Evolutionary conservation across 2,113 vertebrate genomes (phyloP).

Genomic region (Crotalus horridus): DNA sequence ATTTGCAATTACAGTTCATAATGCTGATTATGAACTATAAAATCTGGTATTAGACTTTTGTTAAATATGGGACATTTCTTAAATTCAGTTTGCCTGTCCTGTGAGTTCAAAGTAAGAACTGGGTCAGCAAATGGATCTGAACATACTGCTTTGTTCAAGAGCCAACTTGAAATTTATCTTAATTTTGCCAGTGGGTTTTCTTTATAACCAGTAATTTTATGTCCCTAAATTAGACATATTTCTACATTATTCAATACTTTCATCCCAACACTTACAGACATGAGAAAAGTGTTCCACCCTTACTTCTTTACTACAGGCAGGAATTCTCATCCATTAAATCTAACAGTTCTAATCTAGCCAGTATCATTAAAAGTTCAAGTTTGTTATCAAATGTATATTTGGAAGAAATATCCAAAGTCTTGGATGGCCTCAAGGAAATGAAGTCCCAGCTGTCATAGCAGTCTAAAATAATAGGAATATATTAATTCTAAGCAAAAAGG

Average conservation of each 20-base stretch:
- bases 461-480: background rate
- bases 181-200: background rate
- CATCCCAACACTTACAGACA: background rate
- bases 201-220: background rate
- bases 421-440: background rate
- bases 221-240: too few species aligned
- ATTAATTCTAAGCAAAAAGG: background rate
- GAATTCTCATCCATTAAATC: background rate
- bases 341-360: background rate
- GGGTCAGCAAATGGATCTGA: background rate
- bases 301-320: background rate
- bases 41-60: background rate
- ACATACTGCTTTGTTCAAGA: background rate
- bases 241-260: background rate
- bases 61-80: background rate
- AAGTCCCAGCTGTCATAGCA: background rate
- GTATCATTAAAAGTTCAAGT: background rate
- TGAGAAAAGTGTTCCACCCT: background rate
- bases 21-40: background rate
- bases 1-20: background rate
- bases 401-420: background rate
- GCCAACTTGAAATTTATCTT: background rate
- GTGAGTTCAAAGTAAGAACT: background rate
- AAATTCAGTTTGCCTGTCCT: background rate
- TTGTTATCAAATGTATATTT: background rate